phyloP scores from a whole-genome alignment of 1,140 invertebrate species.

The Dufourea novaeangliae region DNA sequence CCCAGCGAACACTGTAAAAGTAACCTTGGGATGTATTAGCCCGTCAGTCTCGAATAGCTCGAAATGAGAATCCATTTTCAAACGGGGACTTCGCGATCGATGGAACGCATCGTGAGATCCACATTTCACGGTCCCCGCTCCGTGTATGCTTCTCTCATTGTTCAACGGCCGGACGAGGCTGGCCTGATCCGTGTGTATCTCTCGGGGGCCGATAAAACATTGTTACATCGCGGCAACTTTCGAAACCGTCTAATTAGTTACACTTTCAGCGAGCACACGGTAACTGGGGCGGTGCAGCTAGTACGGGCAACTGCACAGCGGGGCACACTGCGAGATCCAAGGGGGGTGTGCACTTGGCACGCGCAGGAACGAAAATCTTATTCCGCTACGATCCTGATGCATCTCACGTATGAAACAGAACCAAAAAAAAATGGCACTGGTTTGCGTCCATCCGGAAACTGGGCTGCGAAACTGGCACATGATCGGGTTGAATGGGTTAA shows the following conservation, averaged over 20 bases:
- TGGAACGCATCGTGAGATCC: background rate
- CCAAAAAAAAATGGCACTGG: background rate
- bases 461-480: background rate
- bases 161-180: background rate
- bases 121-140: constrained; percentile 20
- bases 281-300: constrained; percentile 54
- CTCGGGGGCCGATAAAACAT: constrained; percentile 41
- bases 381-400: constrained; percentile 4
- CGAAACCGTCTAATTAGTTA: constrained; percentile 68
- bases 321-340: background rate
- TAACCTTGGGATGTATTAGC: too few species aligned
- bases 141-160: background rate
- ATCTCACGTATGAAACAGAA: constrained; percentile 38
- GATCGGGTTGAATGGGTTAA: background rate
- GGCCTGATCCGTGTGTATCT: background rate
- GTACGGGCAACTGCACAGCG: constrained; percentile 17
- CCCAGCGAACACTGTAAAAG: too few species aligned
- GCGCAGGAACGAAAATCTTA: background rate
- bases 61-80: too few species aligned
- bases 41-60: too few species aligned
- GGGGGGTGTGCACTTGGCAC: constrained; percentile 14
- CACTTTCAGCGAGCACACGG: constrained; percentile 58
- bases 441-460: constrained; percentile 6
- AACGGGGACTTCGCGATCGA: background rate
- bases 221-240: constrained; percentile 61